Evolutionary conservation across 2,113 vertebrate species (phyloP), one percentile per base, ranked within the genome.

Genomic region (Myodes glareolus): DNA sequence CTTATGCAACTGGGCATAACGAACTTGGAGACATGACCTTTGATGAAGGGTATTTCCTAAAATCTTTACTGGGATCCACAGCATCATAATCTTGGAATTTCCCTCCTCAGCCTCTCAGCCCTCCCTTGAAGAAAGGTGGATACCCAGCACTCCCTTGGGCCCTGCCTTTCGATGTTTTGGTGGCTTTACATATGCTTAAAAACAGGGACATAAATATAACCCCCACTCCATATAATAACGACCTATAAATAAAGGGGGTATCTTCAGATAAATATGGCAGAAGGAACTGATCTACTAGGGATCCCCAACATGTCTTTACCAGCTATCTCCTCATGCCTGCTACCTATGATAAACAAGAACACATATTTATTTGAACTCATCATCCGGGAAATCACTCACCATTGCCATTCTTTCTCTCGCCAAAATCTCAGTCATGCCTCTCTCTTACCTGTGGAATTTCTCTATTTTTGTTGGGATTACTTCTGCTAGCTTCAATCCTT

Each of bases 291-390:
- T 21, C 55, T 4, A 21, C 72, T 47, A 63, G 19, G 19, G 31
- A 12, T 17, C 3, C 47, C 7, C 0, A 3, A 10, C 23, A n/a
- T 23, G 13, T 33, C 81, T 58, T 90, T 10, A 14, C 4, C 25
- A n/a, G 1, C 39, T 2, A 17, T 11, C 33, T 65, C 50, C 29
- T 31, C 0, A 0, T 1, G 3, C 11, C 78, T 29, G 1, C 12
- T 47, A 23, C 29, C n/a, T 10, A 12, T 70, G 23, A 3, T 0
- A 9, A 3, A 3, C 19, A 45, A 72, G 27, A 23, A 7, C 21
- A 17, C 10, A 0, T 0, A 9, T 0, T 23, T 17, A 19, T 5
- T 5, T 5, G 1, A 11, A 0, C 9, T 47, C 39, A 63, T 4
- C 45, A 11, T 17, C 67, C n/a, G 36, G 70, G 42, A 42, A 42